Base-by-base conservation (phyloP, 2,113 vertebrate genomes). In the Naja naja region DNA sequence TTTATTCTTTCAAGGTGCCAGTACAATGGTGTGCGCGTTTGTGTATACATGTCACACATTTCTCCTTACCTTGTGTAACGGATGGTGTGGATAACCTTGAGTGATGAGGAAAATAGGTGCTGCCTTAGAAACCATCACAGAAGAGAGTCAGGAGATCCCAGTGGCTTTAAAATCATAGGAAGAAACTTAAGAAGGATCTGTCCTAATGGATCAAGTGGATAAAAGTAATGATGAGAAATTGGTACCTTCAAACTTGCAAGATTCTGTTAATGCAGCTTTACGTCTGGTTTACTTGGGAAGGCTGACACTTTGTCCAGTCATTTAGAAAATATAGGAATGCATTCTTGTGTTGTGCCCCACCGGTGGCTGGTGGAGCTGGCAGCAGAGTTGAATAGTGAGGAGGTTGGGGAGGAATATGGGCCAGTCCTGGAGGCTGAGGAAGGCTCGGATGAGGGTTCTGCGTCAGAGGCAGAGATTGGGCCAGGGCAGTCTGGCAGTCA, bases 1-100 rank as follows among this genome's bases (percentile, higher is more conserved):
- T 96, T 88, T 95, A 91, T 39, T 88, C 90, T 95, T 93, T 91
- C 91, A 56, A 89, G 54, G 85, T 69, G 91, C 20, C 92, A 22
- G 88, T 43, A 43, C 74, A 43, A 81, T 81, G 18, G 74, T 7
- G 69, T 39, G 14, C 18, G 30, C 11, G n/a, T 69, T n/a, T 34
- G n/a, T 81, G 69, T 22, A 3, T 81, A 39, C 0, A 7, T 9
- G 74, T 43, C n/a, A 34, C n/a, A 74, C 11, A 87, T n/a, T 39
- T 39, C 87, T 64, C 3, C 27, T 0, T 12, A 4, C 0, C 89
- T 69, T 87, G 1, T 64, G 64, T 69, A 69, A 34, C 18, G 64
- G 64, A 69, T 69, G 1, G 64, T 69, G 64, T 34, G 64, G 30
- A 69, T 69, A n/a, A 69, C 64, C 64, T 69, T 69, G 64, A 69